Evolutionary conservation across 1,140 invertebrate genomes (phyloP).

Genomic region (Neodiprion pinetum): DNA sequence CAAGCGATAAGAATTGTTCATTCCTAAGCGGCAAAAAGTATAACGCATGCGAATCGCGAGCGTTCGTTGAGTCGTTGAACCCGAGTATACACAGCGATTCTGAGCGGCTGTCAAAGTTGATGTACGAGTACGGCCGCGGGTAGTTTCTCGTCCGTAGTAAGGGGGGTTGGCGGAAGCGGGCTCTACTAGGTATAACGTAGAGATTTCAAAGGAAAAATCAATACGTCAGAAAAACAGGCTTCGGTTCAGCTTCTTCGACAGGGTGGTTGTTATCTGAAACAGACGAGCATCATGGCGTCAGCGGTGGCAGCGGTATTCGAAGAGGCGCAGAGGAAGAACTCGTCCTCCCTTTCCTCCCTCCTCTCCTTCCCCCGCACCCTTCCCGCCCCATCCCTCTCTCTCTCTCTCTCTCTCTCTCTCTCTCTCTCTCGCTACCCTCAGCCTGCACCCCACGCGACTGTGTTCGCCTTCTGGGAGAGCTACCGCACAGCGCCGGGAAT

Average conservation of each 20-base stretch:
- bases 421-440: too few relatives aligned
- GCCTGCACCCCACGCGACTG: not conserved
- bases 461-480: constrained; percentile 4
- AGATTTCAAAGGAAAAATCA: constrained; percentile 29
- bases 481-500: constrained; percentile 18
- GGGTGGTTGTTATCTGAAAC: constrained; percentile 39
- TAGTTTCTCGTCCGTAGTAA: not conserved
- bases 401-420: too few relatives aligned
- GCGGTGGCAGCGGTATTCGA: not conserved
- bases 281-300: constrained; percentile 37
- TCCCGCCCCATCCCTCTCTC: not conserved
- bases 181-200: not conserved
- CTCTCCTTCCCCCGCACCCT: not conserved
- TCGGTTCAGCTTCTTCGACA: not conserved
- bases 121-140: not conserved
- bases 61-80: too few relatives aligned
- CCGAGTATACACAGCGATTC: not conserved
- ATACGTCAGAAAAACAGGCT: constrained; percentile 27
- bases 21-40: too few relatives aligned
- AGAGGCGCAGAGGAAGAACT: not conserved
- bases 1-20: too few relatives aligned
- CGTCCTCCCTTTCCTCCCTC: not conserved
- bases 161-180: not conserved
- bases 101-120: constrained; percentile 7
- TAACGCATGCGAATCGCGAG: too few relatives aligned